These are phyloP conservation scores for Piaya cayana DNA, from an alignment of 2,113 vertebrate species.

Conservation along the genomic window DNA sequence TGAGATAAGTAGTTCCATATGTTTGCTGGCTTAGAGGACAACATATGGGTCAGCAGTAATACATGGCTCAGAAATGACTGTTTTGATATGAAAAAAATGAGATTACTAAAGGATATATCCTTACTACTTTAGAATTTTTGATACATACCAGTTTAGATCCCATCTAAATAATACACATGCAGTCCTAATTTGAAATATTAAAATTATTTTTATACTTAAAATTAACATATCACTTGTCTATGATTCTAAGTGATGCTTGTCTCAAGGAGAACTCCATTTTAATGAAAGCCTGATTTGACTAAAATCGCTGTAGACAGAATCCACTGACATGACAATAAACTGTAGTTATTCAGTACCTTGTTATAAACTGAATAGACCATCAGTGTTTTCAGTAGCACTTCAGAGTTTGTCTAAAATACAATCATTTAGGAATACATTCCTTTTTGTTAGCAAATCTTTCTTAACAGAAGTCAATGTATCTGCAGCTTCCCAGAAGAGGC, in stretches of 20 bases:
- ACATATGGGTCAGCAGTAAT: not conserved
- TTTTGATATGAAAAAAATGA: not conserved
- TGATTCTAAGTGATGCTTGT: not conserved
- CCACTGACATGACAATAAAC: not conserved
- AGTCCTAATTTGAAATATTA: not conserved
- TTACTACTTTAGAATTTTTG: not conserved
- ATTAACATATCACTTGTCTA: not conserved
- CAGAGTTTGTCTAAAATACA: not conserved
- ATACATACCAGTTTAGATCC: not conserved
- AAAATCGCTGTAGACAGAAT: not conserved
- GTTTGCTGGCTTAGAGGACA: not conserved
- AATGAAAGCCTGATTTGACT: not conserved
- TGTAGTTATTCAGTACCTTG: not conserved
- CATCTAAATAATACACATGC: not conserved
- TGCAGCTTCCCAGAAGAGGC: not conserved
- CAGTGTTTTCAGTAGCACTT: not conserved
- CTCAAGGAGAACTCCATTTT: not conserved
- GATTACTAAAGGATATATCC: not conserved
- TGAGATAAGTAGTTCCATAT: not conserved
- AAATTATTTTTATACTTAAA: not conserved
- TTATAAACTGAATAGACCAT: not conserved
- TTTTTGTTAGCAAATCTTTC: not conserved
- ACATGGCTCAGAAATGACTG: not conserved
- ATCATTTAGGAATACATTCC: not conserved
- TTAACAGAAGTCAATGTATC: not conserved